Base-by-base conservation (phyloP, 1,140 invertebrate genomes). In the Dreissena polymorpha region DNA sequence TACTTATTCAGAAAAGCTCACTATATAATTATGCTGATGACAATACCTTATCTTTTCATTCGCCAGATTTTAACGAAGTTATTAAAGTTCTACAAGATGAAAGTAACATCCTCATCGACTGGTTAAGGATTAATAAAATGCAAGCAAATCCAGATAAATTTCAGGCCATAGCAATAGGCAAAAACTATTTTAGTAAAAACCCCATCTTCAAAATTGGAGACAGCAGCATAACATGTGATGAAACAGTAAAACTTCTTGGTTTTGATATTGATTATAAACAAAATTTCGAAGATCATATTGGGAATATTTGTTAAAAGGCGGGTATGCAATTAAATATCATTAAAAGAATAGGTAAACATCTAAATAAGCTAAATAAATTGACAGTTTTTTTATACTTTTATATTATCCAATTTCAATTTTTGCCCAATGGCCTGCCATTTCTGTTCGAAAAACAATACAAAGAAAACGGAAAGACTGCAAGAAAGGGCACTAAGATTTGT, bases 1-100 rank as follows among this genome's bases (percentile, higher is more conserved):
- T 76, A 74, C 21, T 86, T 83, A 53, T 86, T 29, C 50, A 79
- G 10, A 74, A 78, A 50, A 64, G 53, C 13, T 23, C 49, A 21
- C 57, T 83, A 1, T 83, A 79, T 64, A 86, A 86, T 49, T 86
- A 86, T 80, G 80, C 75, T 25, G 83, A 86, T 74, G 80, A 86
- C 29, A 84, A 84, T 57, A 86, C 85, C 10, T 65, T 86, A 53
- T 78, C 79, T 49, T 60, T 53, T 18, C 49, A 13, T 39, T 21
- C 29, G 49, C 18, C 57, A 21, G 50, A 65, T 18, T 0, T 69
- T 60, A 27, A 67, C 10, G 63, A 0, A 8, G n/a, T 84, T 23
- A 70, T 71, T 27, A 5, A 13, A 21, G 53, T 25, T 55, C 64
- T 85, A 25, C 55, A 80, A 55, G 25, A 39, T 18, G 63, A 80